Evolutionary conservation across 2,797 vertebrate species (phyloP).

Genomic region (Xiphorhynchus erythropygius): DNA sequence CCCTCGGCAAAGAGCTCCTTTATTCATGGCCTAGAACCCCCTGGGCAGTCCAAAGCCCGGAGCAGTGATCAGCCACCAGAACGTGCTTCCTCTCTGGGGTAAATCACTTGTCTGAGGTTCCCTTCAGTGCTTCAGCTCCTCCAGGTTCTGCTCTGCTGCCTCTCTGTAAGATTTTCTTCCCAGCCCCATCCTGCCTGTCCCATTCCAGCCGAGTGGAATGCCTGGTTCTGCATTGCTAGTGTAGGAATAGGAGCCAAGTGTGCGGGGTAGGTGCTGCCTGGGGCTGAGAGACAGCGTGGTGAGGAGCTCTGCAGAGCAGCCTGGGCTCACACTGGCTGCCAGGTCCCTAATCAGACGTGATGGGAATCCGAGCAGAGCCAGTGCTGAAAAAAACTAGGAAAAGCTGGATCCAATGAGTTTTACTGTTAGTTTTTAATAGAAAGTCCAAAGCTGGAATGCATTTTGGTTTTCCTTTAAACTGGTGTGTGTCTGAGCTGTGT

Average conservation of each 20-base stretch:
- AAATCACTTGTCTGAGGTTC: background rate
- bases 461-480: background rate
- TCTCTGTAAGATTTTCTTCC: background rate
- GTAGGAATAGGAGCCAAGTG: fast-evolving
- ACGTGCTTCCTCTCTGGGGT: fast-evolving
- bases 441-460: background rate
- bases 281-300: fast-evolving
- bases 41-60: fast-evolving
- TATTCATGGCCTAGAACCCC: fast-evolving
- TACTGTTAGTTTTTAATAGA: background rate
- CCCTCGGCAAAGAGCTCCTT: background rate
- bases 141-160: background rate
- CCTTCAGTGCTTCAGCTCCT: fast-evolving
- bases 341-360: fast-evolving
- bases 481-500: background rate
- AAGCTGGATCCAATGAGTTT: fast-evolving
- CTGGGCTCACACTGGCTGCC: fast-evolving
- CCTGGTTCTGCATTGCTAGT: fast-evolving
- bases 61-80: fast-evolving
- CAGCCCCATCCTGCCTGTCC: background rate
- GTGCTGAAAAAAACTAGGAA: background rate
- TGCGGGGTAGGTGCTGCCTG: background rate
- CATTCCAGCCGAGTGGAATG: fast-evolving
- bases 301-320: background rate
- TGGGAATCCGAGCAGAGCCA: background rate